A percentile compares a stretch with the other conserved stretches of the same genome.
phyloP scores from a whole-genome alignment of 2,797 vertebrate genomes.

The Erpetoichthys calabaricus region DNA sequence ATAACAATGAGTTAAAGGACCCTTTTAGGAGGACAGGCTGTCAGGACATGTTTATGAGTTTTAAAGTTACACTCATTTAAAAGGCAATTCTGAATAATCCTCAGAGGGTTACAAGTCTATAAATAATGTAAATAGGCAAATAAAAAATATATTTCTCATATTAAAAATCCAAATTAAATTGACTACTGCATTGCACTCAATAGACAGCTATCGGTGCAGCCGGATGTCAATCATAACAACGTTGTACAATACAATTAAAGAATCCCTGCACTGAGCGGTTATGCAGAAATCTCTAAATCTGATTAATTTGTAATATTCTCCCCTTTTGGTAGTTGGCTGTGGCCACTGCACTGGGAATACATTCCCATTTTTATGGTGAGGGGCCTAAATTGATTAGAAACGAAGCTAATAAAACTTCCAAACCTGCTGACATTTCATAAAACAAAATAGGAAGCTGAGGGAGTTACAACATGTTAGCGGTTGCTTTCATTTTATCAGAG shows the following conservation, averaged over 20 bases:
- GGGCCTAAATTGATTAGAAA: constrained; percentile 48
- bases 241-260: constrained; percentile 50
- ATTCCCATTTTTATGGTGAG: constrained; percentile 34
- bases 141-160: constrained; percentile 32
- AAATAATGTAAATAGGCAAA: constrained; percentile 49
- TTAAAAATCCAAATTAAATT: constrained; percentile 60
- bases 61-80: too few species aligned
- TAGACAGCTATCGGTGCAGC: constrained; percentile 48
- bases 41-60: too few species aligned
- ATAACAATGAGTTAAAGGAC: too few species aligned
- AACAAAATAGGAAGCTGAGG: constrained; percentile 27
- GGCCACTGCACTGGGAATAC: constrained; percentile 40
- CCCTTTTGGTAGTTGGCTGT: constrained; percentile 34
- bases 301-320: constrained; percentile 54
- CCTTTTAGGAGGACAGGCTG: too few species aligned
- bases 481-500: constrained; percentile 1
- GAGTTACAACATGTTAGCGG: background rate
- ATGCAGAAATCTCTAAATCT: constrained; percentile 52
- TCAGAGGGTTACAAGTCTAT: constrained; percentile 25
- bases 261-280: constrained; percentile 44
- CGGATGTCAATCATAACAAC: constrained; percentile 51
- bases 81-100: too few species aligned
- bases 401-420: constrained; percentile 46
- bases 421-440: constrained; percentile 51
- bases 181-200: constrained; percentile 57